Evolutionary conservation across 2,113 vertebrate species (phyloP).

Genomic region (Panurus biarmicus): DNA sequence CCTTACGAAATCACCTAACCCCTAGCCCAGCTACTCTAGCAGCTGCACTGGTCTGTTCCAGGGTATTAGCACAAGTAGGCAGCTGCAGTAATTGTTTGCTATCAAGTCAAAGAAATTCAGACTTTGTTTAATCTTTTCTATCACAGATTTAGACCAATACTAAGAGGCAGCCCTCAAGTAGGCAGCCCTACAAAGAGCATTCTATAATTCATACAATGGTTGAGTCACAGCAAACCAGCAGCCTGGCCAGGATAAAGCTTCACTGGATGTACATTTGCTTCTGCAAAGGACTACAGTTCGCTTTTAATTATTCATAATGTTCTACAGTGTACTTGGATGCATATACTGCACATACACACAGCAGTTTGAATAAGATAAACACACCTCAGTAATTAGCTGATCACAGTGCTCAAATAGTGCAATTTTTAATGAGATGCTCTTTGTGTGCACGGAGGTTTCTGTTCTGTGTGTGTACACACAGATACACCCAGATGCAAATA

Average conservation of each 20-base stretch:
- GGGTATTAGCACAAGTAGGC: not conserved
- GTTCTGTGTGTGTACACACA: not conserved
- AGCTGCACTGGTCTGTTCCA: not conserved
- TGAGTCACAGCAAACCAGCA: not conserved
- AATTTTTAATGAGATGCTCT: not conserved
- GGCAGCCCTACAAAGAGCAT: not conserved
- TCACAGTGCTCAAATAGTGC: not conserved
- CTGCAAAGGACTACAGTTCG: not conserved
- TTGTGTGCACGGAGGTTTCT: not conserved
- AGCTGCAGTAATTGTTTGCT: not conserved
- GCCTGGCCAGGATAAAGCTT: not conserved
- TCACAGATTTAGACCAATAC: not conserved
- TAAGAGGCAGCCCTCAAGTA: not conserved
- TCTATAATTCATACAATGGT: not conserved
- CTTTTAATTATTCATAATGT: not conserved
- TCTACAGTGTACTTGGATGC: not conserved
- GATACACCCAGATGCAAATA: not conserved
- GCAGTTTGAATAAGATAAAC: not conserved
- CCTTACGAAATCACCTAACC: not conserved
- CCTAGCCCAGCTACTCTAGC: not conserved
- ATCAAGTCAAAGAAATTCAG: not conserved
- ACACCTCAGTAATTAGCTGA: not conserved
- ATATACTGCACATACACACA: not conserved
- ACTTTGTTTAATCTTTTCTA: not conserved
- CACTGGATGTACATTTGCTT: not conserved